Conservation (phyloP, 2,888 invertebrate genomes). For the Mechanitis messenoides region DNA sequence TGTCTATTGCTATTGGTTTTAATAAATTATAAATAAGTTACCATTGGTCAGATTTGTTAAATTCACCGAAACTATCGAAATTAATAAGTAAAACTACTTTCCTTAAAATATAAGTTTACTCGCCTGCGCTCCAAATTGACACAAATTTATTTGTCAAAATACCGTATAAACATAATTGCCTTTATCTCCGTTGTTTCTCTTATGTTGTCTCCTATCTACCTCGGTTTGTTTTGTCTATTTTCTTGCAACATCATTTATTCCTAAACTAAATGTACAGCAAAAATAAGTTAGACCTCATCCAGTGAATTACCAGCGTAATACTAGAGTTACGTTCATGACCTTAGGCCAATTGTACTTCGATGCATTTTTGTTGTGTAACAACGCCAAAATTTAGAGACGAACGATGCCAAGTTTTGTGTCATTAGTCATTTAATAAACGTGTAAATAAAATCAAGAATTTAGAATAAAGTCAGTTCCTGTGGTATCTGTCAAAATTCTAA, state of each 20-base stretch:
- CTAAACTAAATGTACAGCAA: conserved; percentile 13
- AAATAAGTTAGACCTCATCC: conserved; percentile 17
- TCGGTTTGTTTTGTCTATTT: conserved; percentile 47
- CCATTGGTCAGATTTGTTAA: conserved; percentile 20
- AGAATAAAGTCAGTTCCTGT: conserved; percentile 9
- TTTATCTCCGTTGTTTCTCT: conserved; percentile 59
- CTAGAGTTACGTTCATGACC: conserved; percentile 61
- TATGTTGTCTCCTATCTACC: conserved; percentile 54
- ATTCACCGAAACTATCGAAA: conserved; percentile 18
- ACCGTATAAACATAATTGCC: conserved; percentile 62
- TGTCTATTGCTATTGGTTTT: conserved; percentile 11
- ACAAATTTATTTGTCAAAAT: conserved; percentile 71
- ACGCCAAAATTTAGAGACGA: conserved; percentile 59
- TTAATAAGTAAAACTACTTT: neutral
- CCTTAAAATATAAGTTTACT: neutral
- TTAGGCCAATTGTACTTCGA: conserved; percentile 56
- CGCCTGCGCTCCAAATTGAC: conserved; percentile 38
- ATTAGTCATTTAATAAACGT: conserved; percentile 22
- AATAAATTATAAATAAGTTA: neutral
- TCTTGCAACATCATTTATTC: conserved; percentile 32
- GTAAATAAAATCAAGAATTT: conserved; percentile 19
- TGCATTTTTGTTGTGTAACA: conserved; percentile 68
- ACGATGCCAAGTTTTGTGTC: conserved; percentile 58
- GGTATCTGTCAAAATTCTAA: conserved; percentile 36
- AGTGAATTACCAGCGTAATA: conserved; percentile 42